Conservation (phyloP, 2,797 vertebrate genomes). For the Vireo griseus region DNA sequence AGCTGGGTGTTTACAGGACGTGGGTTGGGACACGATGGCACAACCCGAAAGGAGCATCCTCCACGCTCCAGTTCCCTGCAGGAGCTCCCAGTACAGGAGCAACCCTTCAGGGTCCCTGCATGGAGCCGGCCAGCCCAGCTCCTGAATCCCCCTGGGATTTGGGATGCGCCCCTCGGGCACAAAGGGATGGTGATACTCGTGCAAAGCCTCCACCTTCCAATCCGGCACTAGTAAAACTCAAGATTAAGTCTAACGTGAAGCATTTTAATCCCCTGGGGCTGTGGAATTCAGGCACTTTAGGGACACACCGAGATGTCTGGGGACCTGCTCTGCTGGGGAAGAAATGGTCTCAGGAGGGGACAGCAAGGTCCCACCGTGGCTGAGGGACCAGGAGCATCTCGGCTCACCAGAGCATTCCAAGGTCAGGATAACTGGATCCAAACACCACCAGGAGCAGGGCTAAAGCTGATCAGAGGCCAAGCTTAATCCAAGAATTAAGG, state of each 20-base stretch:
- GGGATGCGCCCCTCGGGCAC: accelerated
- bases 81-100: not conserved
- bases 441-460: not conserved
- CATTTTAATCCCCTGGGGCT: accelerated
- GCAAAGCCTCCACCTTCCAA: not conserved
- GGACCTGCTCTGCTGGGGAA: not conserved
- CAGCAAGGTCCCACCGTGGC: not conserved
- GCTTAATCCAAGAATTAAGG: not conserved
- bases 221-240: not conserved
- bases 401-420: accelerated
- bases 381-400: accelerated
- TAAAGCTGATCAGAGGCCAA: not conserved
- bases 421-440: not conserved
- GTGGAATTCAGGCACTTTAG: not conserved
- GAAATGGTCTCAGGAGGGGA: not conserved
- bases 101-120: not conserved
- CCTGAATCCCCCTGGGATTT: accelerated
- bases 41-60: accelerated
- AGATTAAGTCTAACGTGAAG: accelerated
- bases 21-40: accelerated
- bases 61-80: not conserved
- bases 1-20: accelerated
- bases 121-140: not conserved
- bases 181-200: accelerated
- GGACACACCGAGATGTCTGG: not conserved